These are phyloP conservation scores for Drosophila monieri DNA, from an alignment of 2,888 invertebrate genomes.

Conservation along the genomic window DNA sequence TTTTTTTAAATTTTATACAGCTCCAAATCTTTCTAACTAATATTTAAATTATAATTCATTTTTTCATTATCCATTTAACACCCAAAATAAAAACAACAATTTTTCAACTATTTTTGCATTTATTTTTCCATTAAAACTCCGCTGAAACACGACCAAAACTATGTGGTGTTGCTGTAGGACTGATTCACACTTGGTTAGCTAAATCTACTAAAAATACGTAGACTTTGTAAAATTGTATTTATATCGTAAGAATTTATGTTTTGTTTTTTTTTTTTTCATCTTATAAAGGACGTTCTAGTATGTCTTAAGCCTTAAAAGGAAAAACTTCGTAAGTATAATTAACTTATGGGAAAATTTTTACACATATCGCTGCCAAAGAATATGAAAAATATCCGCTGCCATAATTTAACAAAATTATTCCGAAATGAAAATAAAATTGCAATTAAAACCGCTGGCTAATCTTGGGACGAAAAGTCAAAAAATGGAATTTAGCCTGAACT, in stretches of 20 bases:
- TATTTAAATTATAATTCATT: no score
- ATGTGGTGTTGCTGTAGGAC: constrained; percentile 32
- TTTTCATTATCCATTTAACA: background rate
- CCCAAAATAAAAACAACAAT: background rate
- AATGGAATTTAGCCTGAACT: constrained; percentile 65
- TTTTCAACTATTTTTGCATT: constrained; percentile 45
- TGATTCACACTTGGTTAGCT: constrained; percentile 47
- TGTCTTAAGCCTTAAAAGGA: constrained; percentile 45
- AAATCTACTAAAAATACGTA: constrained; percentile 58
- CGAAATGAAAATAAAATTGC: constrained; percentile 77
- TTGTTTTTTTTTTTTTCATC: constrained; percentile 32
- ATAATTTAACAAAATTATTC: constrained; percentile 79
- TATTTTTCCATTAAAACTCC: constrained; percentile 66
- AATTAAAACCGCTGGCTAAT: constrained; percentile 63
- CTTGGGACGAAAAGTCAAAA: constrained; percentile 38
- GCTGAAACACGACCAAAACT: constrained; percentile 61
- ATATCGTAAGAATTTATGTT: constrained; percentile 23
- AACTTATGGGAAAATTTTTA: constrained; percentile 49
- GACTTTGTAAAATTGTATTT: constrained; percentile 48
- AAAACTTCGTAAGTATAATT: constrained; percentile 49
- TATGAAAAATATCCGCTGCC: constrained; percentile 21
- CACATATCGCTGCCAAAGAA: constrained; percentile 37
- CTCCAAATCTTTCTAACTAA: no score
- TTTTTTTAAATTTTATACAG: background rate
- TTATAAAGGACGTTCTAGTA: constrained; percentile 62